Evolutionary conservation across 1,140 invertebrate species (phyloP).

Genomic region (Cylas formicarius): DNA sequence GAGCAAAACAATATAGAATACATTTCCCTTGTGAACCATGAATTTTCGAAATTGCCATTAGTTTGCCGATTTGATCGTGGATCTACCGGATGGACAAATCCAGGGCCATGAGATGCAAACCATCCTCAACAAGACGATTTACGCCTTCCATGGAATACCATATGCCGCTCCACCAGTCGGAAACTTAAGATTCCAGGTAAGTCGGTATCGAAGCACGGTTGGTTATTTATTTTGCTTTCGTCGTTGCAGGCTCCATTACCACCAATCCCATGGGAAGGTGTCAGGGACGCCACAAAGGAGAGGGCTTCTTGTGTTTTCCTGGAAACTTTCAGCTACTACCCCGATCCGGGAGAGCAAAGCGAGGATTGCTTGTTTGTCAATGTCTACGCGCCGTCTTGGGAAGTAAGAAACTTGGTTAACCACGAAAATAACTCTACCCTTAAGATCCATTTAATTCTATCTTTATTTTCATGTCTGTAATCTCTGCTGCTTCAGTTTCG

Average conservation of each 20-base stretch:
- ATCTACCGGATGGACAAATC: conserved; percentile 10
- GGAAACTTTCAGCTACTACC: neutral
- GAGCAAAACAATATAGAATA: neutral
- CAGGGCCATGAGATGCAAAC: neutral
- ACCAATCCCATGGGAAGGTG: conserved; percentile 9
- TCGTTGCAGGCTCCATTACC: conserved; percentile 15
- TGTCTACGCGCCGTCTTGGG: conserved; percentile 11
- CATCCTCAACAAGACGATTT: neutral
- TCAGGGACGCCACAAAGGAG: conserved; percentile 11
- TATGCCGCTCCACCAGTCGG: conserved; percentile 17
- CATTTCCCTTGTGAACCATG: conserved; percentile 1
- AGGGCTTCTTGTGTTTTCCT: conserved; percentile 4
- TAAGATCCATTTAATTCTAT: neutral
- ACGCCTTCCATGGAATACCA: conserved; percentile 14
- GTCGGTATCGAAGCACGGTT: neutral
- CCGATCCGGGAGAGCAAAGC: neutral
- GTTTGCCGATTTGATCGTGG: conserved; percentile 7
- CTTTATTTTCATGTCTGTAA: no score
- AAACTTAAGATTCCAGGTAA: conserved; percentile 17
- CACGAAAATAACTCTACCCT: neutral
- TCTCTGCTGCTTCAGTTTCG: no score
- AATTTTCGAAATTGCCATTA: no score
- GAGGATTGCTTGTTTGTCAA: conserved; percentile 18
- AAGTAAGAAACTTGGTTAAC: conserved; percentile 1
- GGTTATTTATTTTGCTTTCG: neutral